Base-by-base conservation (phyloP, 2,113 vertebrate genomes). In the Cathartes aura region DNA sequence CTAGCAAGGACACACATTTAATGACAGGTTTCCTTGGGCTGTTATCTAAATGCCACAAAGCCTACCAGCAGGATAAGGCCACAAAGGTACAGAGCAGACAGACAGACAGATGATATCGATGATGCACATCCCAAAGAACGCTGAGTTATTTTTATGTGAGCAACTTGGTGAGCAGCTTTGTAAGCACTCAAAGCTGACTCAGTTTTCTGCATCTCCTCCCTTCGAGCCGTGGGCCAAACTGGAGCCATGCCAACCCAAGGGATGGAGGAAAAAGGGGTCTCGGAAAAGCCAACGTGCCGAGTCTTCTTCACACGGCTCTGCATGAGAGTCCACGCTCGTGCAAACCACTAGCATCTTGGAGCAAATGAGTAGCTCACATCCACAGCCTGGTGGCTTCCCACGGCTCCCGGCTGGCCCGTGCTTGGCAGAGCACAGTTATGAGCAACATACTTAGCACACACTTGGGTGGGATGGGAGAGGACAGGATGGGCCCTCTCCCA, bases 281-380 rank as follows among this genome's bases (percentile, higher is more conserved):
- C 9, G 0, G 59, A 21, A 15, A 23, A 82, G n/a, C 48, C 85
- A 8, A 5, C 3, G 1, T 0, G 29, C 18, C 1, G 18, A 26
- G 40, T 29, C 40, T 23, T 12, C 80, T 18, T 20, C 42, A 11
- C 43, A 1, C 1, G 2, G 43, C 66, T 59, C 62, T 4, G 30
- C 2, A 0, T 19, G 74, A n/a, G 29, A 34, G 20, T 9, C 59
- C 22, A 5, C 2, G 2, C 32, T 45, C 36, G 0, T 6, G n/a
- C 48, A 32, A 20, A 12, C 7, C 42, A 1, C 21, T 1, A 3
- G 24, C 24, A 3, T 10, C 63, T 43, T 2, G 47, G 63, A 30
- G 76, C 9, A 11, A 26, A n/a, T 9, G 1, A 8, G 60, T 0
- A 19, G 38, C n/a, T 48, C 23, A 0, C 4, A 1, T 8, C 26